Evolutionary conservation across 2,113 vertebrate species (phyloP), one percentile per base, ranked within the genome.

Genomic region (Caranx melampygus): DNA sequence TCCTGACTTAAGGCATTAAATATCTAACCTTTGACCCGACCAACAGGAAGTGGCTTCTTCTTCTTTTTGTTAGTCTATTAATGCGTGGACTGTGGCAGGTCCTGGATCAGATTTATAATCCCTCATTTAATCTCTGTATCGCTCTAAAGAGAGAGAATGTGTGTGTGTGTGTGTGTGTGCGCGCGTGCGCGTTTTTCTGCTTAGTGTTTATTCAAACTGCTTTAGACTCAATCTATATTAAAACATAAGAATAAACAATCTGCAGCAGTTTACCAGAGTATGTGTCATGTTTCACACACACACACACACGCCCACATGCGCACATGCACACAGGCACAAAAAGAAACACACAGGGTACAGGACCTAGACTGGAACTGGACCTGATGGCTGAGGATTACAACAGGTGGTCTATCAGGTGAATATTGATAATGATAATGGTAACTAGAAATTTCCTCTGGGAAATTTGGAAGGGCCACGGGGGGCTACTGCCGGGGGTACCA

Each of bases 81-180:
- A 18, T 34, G 1, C 18, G 51, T 18, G 9, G 58, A 57, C 5
- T 21, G 10, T 16, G 14, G 66, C 54, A 62, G 78, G 40, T 81
- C 57, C 45, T 75, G 61, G 66, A 26, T 80, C 45, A 31, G 72
- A 74, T 78, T 57, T 21, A 66, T 62, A 75, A 26, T 42, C 49
- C 4, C 18, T 59, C 16, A 57, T 77, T 1, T 72, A 81, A 2
- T 26, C 40, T 80, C 11, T 26, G 3, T 33, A 51, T 52, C 59
- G 66, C 3, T 35, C 12, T 44, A 26, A 26, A 26, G 26, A 26
- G 26, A 26, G 26, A 26, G 26, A 26, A 10, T 47, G 34, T 81
- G 51, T 44, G 13, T 47, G 34, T 81, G 11, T 76, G 15, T 76
- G 60, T 75, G 68, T 78, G 51, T 68, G 14, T 63, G 68, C 40